phyloP scores from a whole-genome alignment of 2,888 invertebrate genomes.

The Ypsolopha sequella region DNA sequence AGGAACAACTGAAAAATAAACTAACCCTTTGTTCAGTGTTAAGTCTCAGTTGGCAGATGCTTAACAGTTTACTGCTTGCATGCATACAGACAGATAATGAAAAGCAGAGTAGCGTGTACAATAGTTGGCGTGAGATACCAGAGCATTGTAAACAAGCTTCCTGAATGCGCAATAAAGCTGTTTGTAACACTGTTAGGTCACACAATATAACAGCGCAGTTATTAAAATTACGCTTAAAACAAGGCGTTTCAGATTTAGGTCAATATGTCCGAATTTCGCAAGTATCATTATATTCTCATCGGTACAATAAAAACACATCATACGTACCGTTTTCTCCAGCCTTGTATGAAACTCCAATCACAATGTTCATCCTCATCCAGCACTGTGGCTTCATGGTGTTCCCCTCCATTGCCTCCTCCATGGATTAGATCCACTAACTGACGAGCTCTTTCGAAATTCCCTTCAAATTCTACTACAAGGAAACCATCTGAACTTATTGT shows the following conservation, averaged over 20 bases:
- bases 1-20: no score
- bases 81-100: no score
- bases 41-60: no score
- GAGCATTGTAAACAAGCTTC: constrained; percentile 16
- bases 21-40: no score
- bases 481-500: constrained; percentile 65
- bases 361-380: constrained; percentile 66
- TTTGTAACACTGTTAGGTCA: constrained; percentile 27
- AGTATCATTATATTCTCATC: no score
- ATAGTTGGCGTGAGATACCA: constrained; percentile 5
- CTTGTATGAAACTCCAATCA: constrained; percentile 82
- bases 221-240: constrained; percentile 4
- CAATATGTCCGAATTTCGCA: no score
- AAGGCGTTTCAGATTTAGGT: no score
- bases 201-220: constrained; percentile 27
- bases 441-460: constrained; percentile 71
- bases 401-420: constrained; percentile 44
- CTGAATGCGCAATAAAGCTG: constrained; percentile 35
- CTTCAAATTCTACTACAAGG: constrained; percentile 73
- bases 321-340: constrained; percentile 77
- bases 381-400: constrained; percentile 57
- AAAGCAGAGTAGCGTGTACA: not conserved
- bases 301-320: not conserved
- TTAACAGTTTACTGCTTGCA: no score
- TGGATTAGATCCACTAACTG: constrained; percentile 72